Evolutionary conservation across 2,797 vertebrate genomes (phyloP).

Genomic region (Austrolebias charrua): DNA sequence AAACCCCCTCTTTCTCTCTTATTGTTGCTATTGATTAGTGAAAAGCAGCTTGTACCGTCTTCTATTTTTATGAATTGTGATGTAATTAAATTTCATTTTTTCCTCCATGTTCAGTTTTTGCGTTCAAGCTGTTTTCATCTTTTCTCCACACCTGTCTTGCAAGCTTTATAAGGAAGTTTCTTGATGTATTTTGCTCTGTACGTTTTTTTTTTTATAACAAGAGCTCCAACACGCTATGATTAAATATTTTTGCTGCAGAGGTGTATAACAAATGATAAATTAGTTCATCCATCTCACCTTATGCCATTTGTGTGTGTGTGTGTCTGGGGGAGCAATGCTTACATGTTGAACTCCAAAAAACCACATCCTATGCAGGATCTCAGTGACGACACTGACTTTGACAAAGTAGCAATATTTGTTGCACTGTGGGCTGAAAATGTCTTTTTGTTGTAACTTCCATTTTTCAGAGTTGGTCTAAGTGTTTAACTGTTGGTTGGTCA

Average conservation of each 20-base stretch:
- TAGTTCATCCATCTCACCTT: no score
- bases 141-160: slow-evolving; percentile 5
- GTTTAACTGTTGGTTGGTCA: no score
- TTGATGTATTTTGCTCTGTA: no score
- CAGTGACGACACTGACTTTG: background rate
- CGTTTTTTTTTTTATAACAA: no score
- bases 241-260: no score
- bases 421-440: background rate
- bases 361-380: no score
- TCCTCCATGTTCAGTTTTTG: slow-evolving; percentile 1
- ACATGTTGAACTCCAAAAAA: no score
- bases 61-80: background rate
- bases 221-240: no score
- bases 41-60: slow-evolving; percentile 18
- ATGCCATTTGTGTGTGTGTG: no score
- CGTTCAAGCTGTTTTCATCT: background rate
- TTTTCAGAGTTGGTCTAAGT: background rate
- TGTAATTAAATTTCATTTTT: background rate
- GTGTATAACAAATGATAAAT: no score
- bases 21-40: slow-evolving; percentile 19
- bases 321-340: no score
- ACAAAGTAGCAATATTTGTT: background rate
- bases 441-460: background rate
- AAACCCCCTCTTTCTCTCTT: slow-evolving; percentile 25
- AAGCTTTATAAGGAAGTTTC: background rate